Percentiles rank a stretch among this genome's conserved stretches.
Conservation (phyloP, 2,888 invertebrate species). For the Chirona hameri region DNA sequence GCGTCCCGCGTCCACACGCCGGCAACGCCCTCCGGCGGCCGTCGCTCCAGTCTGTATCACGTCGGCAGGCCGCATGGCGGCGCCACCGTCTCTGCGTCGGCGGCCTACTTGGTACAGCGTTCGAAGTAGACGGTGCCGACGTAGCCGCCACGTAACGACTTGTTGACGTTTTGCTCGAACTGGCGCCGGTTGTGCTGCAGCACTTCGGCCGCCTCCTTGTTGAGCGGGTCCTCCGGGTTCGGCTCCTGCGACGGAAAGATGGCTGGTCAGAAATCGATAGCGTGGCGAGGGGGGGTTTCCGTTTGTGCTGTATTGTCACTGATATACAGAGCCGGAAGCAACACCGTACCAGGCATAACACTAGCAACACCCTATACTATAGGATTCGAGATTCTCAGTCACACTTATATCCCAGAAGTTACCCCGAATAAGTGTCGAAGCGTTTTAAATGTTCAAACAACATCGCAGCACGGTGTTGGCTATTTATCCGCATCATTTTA, state of each 20-base stretch:
- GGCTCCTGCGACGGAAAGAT: constrained; percentile 68
- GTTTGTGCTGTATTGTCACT: too few species aligned
- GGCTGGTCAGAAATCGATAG: too few species aligned
- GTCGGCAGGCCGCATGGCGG: not conserved
- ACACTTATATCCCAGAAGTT: too few species aligned
- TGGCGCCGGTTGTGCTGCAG: constrained; percentile 87
- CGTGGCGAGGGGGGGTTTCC: too few species aligned
- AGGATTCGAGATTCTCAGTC: too few species aligned
- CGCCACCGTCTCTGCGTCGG: not conserved
- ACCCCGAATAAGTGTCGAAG: too few species aligned
- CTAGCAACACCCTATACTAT: too few species aligned
- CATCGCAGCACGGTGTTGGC: too few species aligned
- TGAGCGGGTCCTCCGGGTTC: constrained; percentile 96
- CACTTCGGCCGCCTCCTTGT: constrained; percentile 97
- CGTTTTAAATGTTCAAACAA: too few species aligned
- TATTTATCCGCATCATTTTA: too few species aligned
- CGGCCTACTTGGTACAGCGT: constrained; percentile 78
- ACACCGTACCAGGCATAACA: too few species aligned
- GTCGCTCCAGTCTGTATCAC: not conserved
- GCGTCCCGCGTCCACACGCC: not conserved
- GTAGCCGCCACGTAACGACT: constrained; percentile 94
- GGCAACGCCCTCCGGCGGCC: not conserved
- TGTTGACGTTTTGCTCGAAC: constrained; percentile 93
- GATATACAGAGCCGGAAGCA: too few species aligned
- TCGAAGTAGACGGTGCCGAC: constrained; percentile 93